Conservation (phyloP, 1,140 invertebrate species). For the Oscheius sp. region DNA sequence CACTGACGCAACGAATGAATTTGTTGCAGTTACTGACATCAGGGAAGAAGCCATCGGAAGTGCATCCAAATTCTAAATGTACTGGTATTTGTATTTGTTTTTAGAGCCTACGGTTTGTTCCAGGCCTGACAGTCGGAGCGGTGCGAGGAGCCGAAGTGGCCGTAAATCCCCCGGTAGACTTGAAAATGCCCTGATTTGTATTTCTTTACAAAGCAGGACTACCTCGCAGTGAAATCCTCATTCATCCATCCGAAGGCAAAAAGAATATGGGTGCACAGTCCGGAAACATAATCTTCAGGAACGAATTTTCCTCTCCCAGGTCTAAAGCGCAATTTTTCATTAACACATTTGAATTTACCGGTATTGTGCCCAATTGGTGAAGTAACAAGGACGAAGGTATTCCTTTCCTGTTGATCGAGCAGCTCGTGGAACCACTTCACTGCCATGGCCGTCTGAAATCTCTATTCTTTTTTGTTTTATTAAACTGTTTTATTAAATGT, state of each 20-base stretch:
- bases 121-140: too few species aligned
- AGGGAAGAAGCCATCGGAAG: conserved; percentile 29
- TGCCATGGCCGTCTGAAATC: too few species aligned
- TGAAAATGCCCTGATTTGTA: too few species aligned
- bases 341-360: conserved; percentile 61
- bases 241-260: conserved; percentile 95
- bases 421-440: too few species aligned
- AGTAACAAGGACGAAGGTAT: conserved; percentile 73
- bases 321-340: conserved; percentile 8
- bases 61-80: neutral
- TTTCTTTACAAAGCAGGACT: too few species aligned
- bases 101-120: too few species aligned
- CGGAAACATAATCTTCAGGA: conserved; percentile 89
- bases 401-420: neutral
- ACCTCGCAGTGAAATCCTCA: conserved; percentile 85
- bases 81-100: too few species aligned
- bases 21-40: neutral
- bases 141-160: too few species aligned
- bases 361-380: conserved; percentile 96
- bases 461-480: too few species aligned
- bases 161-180: too few species aligned
- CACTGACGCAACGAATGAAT: conserved; percentile 19
- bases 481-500: too few species aligned
- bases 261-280: conserved; percentile 90
- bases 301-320: conserved; percentile 85